These are phyloP conservation scores for Chionis minor DNA, from an alignment of 2,113 vertebrate genomes.

Conservation along the genomic window DNA sequence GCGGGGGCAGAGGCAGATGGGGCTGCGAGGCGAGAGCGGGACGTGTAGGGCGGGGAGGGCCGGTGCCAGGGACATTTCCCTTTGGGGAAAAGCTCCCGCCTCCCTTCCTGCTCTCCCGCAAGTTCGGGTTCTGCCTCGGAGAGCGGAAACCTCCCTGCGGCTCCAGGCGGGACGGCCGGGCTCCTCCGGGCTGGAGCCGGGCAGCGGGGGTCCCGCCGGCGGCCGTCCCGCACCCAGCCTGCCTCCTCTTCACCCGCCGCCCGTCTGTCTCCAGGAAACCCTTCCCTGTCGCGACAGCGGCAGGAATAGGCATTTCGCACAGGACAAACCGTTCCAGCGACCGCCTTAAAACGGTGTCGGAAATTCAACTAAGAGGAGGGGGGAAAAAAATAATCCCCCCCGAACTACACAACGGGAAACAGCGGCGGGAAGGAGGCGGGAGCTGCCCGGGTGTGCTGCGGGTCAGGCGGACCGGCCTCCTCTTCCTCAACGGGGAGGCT, in stretches of 20 bases:
- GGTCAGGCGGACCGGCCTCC: neutral
- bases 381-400: neutral
- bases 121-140: neutral
- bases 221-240: accelerated
- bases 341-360: too few species aligned
- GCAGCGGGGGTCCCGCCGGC: neutral
- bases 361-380: accelerated
- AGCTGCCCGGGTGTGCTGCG: neutral
- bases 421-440: accelerated
- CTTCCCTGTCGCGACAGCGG: neutral
- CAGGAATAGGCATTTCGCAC: neutral
- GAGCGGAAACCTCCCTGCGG: neutral
- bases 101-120: neutral
- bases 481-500: neutral
- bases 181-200: neutral
- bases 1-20: too few species aligned
- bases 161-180: neutral
- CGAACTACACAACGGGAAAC: neutral
- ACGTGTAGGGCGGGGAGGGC: too few species aligned
- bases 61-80: neutral
- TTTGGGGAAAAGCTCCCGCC: neutral
- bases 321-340: neutral
- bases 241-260: neutral
- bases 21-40: neutral
- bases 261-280: neutral